Base-by-base conservation (phyloP, 2,113 vertebrate species). In the Gymnobelideus leadbeateri region DNA sequence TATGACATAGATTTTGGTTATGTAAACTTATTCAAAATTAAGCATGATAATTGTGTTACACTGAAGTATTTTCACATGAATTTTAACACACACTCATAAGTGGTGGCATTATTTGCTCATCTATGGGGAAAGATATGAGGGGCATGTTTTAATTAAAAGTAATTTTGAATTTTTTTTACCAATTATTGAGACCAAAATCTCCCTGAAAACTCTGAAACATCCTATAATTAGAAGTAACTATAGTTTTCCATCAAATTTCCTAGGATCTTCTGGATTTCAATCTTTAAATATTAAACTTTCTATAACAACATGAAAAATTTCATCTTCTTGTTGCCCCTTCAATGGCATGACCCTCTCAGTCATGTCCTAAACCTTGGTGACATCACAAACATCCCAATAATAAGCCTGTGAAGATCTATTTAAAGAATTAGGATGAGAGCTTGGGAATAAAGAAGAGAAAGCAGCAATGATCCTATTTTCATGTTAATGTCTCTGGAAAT, bases 401-500 rank as follows among this genome's bases (percentile, higher is more conserved):
- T 94, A 92, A 89, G n/a, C 91, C 91, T 61, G 90, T 97, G 95
- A 97, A 95, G 94, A 97, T 0, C 94, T 89, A 93, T 96, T 95
- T 94, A 43, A 94, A 94, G 96, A 97, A 97, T 97, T 95, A 97
- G 91, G 28, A 96, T 95, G 94, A 68, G 89, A 93, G 90, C 93
- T 93, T 57, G 47, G 91, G 95, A 96, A 96, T 96, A 97, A 97
- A 97, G 96, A 91, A 95, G 68, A 97, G 94, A 96, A 97, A 96
- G 93, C 96, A 89, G 46, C 91, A 95, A 97, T 77, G 57, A 97
- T 97, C 7, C 7, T 8, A 91, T 97, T 25, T 94, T 97, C 53
- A 95, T 96, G 96, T 96, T 94, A 97, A 96, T 91, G 93, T 96
- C 93, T 94, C 96, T 97, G 97, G 98, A 97, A 96, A 94, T 25